Percentiles rank a stretch among this genome's conserved stretches.
phyloP scores from a whole-genome alignment of 2,797 vertebrate species.

The Danio tinwini region DNA sequence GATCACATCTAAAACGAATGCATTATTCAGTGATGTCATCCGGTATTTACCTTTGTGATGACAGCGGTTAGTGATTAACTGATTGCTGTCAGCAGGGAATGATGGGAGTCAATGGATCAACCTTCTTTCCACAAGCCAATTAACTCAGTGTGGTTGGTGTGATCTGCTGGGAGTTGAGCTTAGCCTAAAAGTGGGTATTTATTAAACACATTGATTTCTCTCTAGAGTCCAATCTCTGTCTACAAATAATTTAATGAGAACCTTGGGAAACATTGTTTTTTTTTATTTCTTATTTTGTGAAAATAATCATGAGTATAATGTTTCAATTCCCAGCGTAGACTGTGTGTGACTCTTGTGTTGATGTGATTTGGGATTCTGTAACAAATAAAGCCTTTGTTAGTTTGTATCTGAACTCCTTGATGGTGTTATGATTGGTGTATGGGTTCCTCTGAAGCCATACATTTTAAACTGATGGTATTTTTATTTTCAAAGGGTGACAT shows the following conservation, averaged over 20 bases:
- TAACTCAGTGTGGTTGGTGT: slow-evolving; percentile 20
- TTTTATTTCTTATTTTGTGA: slow-evolving; percentile 12
- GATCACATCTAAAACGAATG: not conserved
- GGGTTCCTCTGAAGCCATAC: slow-evolving; percentile 15
- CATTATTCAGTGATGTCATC: slow-evolving; percentile 1
- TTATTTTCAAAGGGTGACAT: slow-evolving; percentile 27
- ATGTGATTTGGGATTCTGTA: slow-evolving; percentile 8
- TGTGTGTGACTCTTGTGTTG: slow-evolving; percentile 13
- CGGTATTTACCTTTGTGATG: slow-evolving; percentile 10
- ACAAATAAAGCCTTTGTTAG: slow-evolving; percentile 20
- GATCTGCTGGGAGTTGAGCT: slow-evolving; percentile 25
- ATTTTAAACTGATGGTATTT: slow-evolving; percentile 15
- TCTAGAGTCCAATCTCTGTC: slow-evolving; percentile 30
- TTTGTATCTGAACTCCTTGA: slow-evolving; percentile 6
- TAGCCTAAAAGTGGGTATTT: slow-evolving; percentile 37
- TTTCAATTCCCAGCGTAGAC: slow-evolving; percentile 22
- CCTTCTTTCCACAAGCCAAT: slow-evolving; percentile 39
- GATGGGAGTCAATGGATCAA: slow-evolving; percentile 28
- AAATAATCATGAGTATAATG: slow-evolving; percentile 22
- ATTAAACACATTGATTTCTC: slow-evolving; percentile 32
- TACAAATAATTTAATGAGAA: slow-evolving; percentile 36
- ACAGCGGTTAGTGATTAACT: slow-evolving; percentile 20
- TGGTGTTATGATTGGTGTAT: slow-evolving; percentile 14
- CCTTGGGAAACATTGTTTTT: not conserved
- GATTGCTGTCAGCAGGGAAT: slow-evolving; percentile 13